phyloP scores from a whole-genome alignment of 2,888 invertebrate species.

The Gari tellinella region DNA sequence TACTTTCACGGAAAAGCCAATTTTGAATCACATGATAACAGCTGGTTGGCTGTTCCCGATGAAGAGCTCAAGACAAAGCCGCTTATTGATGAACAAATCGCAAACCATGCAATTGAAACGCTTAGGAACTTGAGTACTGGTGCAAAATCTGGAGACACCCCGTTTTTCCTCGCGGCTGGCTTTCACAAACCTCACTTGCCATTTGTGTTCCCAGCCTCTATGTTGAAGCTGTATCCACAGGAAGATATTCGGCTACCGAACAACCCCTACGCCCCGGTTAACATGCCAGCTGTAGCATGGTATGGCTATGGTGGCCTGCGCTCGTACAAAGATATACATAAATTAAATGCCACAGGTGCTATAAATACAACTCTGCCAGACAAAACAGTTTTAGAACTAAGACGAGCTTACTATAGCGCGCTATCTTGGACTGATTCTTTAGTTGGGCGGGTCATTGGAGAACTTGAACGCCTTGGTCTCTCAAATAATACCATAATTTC shows the following conservation, averaged over 20 bases:
- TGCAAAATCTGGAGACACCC: conserved; percentile 81
- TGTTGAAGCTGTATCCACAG: conserved; percentile 87
- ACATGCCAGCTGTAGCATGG: conserved; percentile 72
- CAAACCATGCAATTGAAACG: conserved; percentile 88
- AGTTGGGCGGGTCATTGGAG: conserved; percentile 52
- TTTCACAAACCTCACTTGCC: conserved; percentile 96
- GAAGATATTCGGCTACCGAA: conserved; percentile 56
- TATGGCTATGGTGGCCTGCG: conserved; percentile 60
- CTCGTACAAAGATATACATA: conserved; percentile 55
- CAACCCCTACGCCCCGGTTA: conserved; percentile 64
- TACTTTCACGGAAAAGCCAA: conserved; percentile 53
- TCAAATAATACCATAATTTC: conserved; percentile 64
- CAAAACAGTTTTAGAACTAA: conserved; percentile 47
- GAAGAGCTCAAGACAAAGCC: conserved; percentile 85
- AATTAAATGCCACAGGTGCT: conserved; percentile 58
- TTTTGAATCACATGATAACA: conserved; percentile 25
- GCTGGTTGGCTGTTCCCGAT: conserved; percentile 66
- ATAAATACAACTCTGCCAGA: conserved; percentile 69
- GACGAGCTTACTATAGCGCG: conserved; percentile 67
- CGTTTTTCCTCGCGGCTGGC: conserved; percentile 93
- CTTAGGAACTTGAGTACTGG: conserved; percentile 83
- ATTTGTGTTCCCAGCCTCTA: conserved; percentile 91
- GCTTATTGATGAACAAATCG: conserved; percentile 91
- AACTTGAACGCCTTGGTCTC: conserved; percentile 55
- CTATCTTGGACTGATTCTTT: conserved; percentile 62